Evolutionary conservation across 1,140 invertebrate genomes (phyloP).

Genomic region (Ectropis grisescens): DNA sequence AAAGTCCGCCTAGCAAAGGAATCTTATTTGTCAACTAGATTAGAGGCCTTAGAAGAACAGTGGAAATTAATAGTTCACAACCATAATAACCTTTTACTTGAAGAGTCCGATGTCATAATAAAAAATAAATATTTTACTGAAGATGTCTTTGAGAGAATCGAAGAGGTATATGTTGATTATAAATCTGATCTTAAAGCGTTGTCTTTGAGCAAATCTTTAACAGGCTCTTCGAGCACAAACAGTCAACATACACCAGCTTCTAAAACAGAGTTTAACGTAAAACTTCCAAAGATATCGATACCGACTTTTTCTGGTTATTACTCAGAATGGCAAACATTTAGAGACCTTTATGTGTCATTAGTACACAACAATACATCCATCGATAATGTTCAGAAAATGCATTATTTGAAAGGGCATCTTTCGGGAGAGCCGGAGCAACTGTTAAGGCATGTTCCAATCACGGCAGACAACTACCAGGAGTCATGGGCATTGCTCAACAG

Average conservation of each 20-base stretch:
- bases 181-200: conserved; percentile 2
- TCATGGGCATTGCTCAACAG: conserved; percentile 9
- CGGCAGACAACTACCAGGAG: conserved; percentile 13
- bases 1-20: conserved; percentile 1
- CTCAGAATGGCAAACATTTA: conserved; percentile 7
- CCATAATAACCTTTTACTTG: conserved; percentile 2
- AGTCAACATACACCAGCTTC: background rate
- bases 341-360: conserved; percentile 5
- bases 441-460: conserved; percentile 7
- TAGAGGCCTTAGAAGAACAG: conserved; percentile 1
- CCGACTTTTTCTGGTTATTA: conserved; percentile 6
- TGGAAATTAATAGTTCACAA: conserved; percentile 1
- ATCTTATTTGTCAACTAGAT: conserved; percentile 2
- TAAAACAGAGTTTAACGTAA: background rate
- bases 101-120: background rate
- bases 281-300: conserved; percentile 4
- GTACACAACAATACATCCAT: no score
- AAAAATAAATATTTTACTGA: background rate
- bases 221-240: no score
- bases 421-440: conserved; percentile 11
- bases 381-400: no score
- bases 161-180: conserved; percentile 1
- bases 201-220: background rate
- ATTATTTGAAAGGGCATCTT: conserved; percentile 13
- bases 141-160: background rate